Evolutionary conservation across 2,888 invertebrate species (phyloP).

Genomic region (Spodoptera littoralis): DNA sequence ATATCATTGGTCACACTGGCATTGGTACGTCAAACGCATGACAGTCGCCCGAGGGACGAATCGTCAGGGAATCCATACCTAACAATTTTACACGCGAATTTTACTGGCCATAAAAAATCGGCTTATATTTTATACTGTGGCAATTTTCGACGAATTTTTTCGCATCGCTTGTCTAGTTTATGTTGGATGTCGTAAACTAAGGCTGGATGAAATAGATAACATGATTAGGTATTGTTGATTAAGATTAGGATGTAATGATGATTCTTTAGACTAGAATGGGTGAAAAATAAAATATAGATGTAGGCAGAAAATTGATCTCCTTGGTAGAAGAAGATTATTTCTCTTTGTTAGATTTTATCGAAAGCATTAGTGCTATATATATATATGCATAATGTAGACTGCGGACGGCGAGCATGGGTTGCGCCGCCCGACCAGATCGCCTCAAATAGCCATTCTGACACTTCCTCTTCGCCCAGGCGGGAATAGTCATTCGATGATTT

Average conservation of each 20-base stretch:
- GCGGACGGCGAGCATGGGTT: too few relatives aligned
- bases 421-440: too few relatives aligned
- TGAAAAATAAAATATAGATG: background rate
- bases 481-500: too few relatives aligned
- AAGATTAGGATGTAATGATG: background rate
- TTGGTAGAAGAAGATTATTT: too few relatives aligned
- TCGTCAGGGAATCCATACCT: slow-evolving; percentile 59
- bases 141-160: slow-evolving; percentile 67
- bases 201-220: slow-evolving; percentile 3
- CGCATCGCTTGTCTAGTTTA: slow-evolving; percentile 52
- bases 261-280: background rate
- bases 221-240: slow-evolving; percentile 15
- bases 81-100: slow-evolving; percentile 72
- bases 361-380: too few relatives aligned
- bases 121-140: slow-evolving; percentile 70
- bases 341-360: too few relatives aligned
- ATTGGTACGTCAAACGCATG: slow-evolving; percentile 53
- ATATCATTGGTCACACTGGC: slow-evolving; percentile 49
- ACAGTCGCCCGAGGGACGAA: slow-evolving; percentile 45
- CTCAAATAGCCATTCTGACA: too few relatives aligned
- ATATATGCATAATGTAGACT: too few relatives aligned
- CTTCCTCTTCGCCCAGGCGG: too few relatives aligned
- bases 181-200: slow-evolving; percentile 38
- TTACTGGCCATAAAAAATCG: slow-evolving; percentile 78
- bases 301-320: too few relatives aligned